Percentiles rank a stretch among this genome's conserved stretches.
These are phyloP conservation scores for Sminthurinus aureus DNA, from an alignment of 2,888 invertebrate species.

Conservation along the genomic window DNA sequence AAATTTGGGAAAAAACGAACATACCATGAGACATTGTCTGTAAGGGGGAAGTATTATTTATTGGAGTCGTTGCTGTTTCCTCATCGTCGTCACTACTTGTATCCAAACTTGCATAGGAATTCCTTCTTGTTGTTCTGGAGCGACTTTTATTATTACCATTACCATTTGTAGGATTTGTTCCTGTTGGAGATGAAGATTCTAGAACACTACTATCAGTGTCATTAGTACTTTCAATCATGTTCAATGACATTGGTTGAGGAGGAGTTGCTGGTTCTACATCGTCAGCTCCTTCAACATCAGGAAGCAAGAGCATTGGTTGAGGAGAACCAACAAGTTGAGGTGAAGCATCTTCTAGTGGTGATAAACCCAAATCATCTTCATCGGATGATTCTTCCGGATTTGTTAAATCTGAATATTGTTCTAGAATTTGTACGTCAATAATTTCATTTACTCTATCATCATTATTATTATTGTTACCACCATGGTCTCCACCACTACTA, in stretches of 20 bases:
- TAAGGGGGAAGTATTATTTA: conserved; percentile 53
- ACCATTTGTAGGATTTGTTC: background rate
- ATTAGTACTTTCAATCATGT: conserved; percentile 50
- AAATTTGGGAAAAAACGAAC: background rate
- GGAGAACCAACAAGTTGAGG: conserved; percentile 55
- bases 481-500: background rate
- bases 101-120: conserved; percentile 58
- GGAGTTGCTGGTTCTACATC: conserved; percentile 50
- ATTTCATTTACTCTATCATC: background rate
- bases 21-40: conserved; percentile 35
- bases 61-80: conserved; percentile 48
- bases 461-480: background rate
- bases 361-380: conserved; percentile 81
- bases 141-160: conserved; percentile 35
- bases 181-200: conserved; percentile 33
- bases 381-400: conserved; percentile 80
- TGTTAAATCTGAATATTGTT: conserved; percentile 43
- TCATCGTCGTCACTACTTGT: conserved; percentile 58
- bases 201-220: conserved; percentile 15
- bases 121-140: conserved; percentile 46
- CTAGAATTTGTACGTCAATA: conserved; percentile 39
- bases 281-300: conserved; percentile 46
- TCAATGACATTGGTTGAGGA: conserved; percentile 55
- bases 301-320: conserved; percentile 38
- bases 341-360: conserved; percentile 75